A percentile compares a stretch with the other conserved stretches of the same genome.
These are phyloP conservation scores for Iguana delicatissima DNA, from an alignment of 2,797 vertebrate genomes.

Conservation along the genomic window DNA sequence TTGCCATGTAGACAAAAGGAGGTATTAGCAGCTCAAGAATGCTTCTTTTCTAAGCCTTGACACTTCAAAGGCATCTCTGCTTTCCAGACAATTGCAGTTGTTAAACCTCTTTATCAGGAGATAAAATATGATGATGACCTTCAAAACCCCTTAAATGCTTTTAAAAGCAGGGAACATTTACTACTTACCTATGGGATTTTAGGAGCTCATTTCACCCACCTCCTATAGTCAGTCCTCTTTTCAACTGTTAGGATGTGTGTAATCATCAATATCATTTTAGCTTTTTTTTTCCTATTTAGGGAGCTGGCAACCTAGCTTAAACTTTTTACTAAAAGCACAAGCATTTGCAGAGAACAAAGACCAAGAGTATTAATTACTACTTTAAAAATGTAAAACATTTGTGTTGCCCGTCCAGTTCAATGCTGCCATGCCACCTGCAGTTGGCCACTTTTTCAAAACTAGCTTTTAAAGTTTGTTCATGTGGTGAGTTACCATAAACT, in stretches of 20 bases:
- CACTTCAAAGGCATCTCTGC: conserved; percentile 51
- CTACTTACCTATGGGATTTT: background rate
- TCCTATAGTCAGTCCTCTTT: background rate
- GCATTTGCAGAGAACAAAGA: background rate
- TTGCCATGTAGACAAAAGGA: conserved; percentile 14
- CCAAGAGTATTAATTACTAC: background rate
- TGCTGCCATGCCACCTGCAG: background rate
- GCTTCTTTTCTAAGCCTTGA: background rate
- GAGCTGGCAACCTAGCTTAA: background rate
- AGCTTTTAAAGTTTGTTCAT: background rate
- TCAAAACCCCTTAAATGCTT: conserved; percentile 30
- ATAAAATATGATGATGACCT: background rate
- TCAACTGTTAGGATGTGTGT: background rate
- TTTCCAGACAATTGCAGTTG: conserved; percentile 40
- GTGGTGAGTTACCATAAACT: background rate
- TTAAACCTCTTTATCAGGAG: conserved; percentile 30
- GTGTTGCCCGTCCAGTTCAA: background rate
- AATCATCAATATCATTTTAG: background rate
- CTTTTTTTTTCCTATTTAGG: background rate
- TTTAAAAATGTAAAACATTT: background rate
- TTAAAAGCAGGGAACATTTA: conserved; percentile 29
- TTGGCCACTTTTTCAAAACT: background rate
- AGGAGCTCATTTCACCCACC: background rate
- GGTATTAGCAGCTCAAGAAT: conserved; percentile 26
- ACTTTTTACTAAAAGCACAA: background rate